These are phyloP conservation scores for Monochamus saltuarius DNA, from an alignment of 1,140 invertebrate species.

Conservation along the genomic window DNA sequence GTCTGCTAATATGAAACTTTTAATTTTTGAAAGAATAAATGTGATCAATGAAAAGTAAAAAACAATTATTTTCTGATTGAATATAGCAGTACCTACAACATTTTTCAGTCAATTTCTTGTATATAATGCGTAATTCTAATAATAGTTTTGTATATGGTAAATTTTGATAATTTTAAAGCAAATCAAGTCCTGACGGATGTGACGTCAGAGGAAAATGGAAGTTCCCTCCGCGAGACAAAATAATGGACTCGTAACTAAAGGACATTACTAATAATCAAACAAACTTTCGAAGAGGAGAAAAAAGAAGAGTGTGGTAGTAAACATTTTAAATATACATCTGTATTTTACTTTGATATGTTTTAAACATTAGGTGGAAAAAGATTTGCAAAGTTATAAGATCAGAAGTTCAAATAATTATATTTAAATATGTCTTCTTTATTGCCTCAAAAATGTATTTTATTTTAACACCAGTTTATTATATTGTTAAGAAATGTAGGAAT, in stretches of 20 bases:
- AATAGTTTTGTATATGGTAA: neutral
- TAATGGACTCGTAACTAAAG: slow-evolving; percentile 30
- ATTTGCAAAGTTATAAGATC: slow-evolving; percentile 36
- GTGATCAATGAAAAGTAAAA: no score
- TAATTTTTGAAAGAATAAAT: no score
- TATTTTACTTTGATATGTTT: slow-evolving; percentile 23
- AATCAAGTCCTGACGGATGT: slow-evolving; percentile 32
- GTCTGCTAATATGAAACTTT: no score
- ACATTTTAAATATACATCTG: slow-evolving; percentile 27
- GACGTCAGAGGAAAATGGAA: slow-evolving; percentile 46
- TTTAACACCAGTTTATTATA: no score
- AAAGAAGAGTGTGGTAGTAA: slow-evolving; percentile 20
- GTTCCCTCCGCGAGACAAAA: slow-evolving; percentile 40
- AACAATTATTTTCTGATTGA: no score
- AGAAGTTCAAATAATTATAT: neutral
- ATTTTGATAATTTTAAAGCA: neutral
- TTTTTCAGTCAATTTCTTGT: no score
- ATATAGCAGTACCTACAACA: no score
- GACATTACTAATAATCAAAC: slow-evolving; percentile 29
- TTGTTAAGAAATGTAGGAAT: no score
- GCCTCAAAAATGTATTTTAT: no score
- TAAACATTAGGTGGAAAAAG: slow-evolving; percentile 24
- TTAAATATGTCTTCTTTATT: no score
- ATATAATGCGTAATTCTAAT: no score
- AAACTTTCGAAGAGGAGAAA: slow-evolving; percentile 27